Conservation (phyloP, 2,113 vertebrate genomes). For the Hucho hucho region DNA sequence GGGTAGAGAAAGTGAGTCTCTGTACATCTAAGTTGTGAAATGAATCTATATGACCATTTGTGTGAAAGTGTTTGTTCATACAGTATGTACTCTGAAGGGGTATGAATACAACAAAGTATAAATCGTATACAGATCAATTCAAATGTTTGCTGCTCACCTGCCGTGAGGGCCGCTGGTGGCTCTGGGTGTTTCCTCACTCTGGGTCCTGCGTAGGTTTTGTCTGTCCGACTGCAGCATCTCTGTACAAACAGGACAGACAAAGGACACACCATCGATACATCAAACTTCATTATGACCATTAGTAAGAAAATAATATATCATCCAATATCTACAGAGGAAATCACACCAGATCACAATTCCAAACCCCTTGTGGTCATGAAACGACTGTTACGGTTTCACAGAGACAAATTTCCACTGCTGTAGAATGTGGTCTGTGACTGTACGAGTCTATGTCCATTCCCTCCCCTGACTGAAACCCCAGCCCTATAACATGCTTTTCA, state of each 20-base stretch:
- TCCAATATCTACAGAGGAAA: neutral
- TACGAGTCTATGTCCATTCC: neutral
- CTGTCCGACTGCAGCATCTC: slow-evolving; percentile 67
- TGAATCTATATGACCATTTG: too few species aligned
- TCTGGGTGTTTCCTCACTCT: slow-evolving; percentile 45
- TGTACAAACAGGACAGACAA: slow-evolving; percentile 45
- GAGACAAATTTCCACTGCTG: too few species aligned
- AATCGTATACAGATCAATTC: too few species aligned
- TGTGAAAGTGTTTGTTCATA: too few species aligned
- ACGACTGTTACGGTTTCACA: too few species aligned
- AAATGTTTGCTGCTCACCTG: slow-evolving; percentile 40
- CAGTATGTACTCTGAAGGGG: too few species aligned
- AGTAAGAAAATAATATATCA: neutral
- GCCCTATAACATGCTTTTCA: slow-evolving; percentile 45
- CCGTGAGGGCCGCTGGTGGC: slow-evolving; percentile 26
- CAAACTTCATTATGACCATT: neutral
- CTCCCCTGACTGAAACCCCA: slow-evolving; percentile 39
- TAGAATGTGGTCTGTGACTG: neutral
- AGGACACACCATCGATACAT: slow-evolving; percentile 6
- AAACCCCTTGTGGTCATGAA: too few species aligned
- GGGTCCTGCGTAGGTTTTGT: slow-evolving; percentile 58
- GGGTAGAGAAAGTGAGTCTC: too few species aligned
- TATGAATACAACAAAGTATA: too few species aligned
- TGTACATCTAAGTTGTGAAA: too few species aligned
- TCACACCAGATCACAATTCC: too few species aligned